Conservation (phyloP, 2,113 vertebrate species). For the Enhydra lutris region DNA sequence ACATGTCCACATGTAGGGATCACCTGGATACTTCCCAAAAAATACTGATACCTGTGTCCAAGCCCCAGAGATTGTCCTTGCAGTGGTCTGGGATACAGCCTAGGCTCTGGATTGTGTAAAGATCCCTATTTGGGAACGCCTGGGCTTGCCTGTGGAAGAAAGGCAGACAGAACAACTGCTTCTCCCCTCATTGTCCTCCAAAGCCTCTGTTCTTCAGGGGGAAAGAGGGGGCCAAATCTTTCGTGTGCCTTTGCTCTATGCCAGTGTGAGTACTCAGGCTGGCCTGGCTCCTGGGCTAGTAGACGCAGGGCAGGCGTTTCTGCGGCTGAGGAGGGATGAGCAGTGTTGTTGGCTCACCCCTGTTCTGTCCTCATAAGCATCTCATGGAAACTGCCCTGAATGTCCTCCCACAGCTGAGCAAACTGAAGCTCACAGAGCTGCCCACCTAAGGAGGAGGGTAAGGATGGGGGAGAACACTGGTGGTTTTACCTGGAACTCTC, state of each 20-base stretch:
- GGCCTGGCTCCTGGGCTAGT: not conserved
- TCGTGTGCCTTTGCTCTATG: not conserved
- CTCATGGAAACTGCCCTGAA: not conserved
- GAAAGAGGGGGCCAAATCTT: not conserved
- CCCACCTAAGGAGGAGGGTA: not conserved
- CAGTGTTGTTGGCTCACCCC: rapidly evolving
- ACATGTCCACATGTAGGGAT: not conserved
- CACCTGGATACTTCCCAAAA: not conserved
- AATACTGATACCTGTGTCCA: not conserved
- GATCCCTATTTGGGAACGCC: not conserved
- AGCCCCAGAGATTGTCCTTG: not conserved
- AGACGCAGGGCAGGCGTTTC: rapidly evolving
- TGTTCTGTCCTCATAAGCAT: rapidly evolving
- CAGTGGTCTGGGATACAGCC: not conserved
- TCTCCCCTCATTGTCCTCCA: not conserved
- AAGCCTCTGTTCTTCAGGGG: not conserved
- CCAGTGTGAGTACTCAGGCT: not conserved
- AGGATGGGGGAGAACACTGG: not conserved
- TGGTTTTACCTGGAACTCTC: not conserved
- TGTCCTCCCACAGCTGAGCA: not conserved
- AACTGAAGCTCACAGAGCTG: not conserved
- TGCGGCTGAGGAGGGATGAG: rapidly evolving
- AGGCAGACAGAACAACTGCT: not conserved
- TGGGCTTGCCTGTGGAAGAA: not conserved
- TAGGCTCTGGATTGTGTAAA: not conserved